These are phyloP conservation scores for Drosophila athabasca DNA, from an alignment of 1,140 invertebrate species.

Conservation along the genomic window DNA sequence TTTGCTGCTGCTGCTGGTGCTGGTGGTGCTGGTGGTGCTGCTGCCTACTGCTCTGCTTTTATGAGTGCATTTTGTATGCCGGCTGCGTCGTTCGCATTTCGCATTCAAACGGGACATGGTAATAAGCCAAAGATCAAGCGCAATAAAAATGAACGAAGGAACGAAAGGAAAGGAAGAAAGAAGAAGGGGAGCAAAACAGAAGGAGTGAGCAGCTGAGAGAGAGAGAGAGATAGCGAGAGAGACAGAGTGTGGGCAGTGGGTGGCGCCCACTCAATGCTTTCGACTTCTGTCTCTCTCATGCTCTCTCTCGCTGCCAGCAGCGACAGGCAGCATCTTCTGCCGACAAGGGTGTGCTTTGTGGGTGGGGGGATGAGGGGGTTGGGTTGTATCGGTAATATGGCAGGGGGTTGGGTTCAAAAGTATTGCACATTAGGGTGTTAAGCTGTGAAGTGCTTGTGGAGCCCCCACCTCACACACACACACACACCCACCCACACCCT, in stretches of 20 bases:
- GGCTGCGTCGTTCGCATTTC: slow-evolving; percentile 66
- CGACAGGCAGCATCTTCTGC: no score
- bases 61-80: slow-evolving; percentile 58
- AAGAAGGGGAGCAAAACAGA: background rate
- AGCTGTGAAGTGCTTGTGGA: slow-evolving; percentile 79
- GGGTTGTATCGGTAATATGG: slow-evolving; percentile 11
- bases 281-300: background rate
- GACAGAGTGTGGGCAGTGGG: slow-evolving; percentile 22
- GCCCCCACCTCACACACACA: no score
- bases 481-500: no score
- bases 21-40: background rate
- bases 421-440: slow-evolving; percentile 83
- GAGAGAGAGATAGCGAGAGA: slow-evolving; percentile 30
- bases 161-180: slow-evolving; percentile 15
- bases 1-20: background rate
- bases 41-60: no score
- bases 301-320: slow-evolving; percentile 10
- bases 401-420: slow-evolving; percentile 58
- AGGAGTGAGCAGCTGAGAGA: background rate
- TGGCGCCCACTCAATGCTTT: slow-evolving; percentile 37
- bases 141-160: slow-evolving; percentile 60
- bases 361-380: slow-evolving; percentile 5
- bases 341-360: no score
- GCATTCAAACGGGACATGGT: slow-evolving; percentile 74
- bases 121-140: slow-evolving; percentile 81